phyloP scores from a whole-genome alignment of 2,113 vertebrate genomes.

The Mirza zaza region DNA sequence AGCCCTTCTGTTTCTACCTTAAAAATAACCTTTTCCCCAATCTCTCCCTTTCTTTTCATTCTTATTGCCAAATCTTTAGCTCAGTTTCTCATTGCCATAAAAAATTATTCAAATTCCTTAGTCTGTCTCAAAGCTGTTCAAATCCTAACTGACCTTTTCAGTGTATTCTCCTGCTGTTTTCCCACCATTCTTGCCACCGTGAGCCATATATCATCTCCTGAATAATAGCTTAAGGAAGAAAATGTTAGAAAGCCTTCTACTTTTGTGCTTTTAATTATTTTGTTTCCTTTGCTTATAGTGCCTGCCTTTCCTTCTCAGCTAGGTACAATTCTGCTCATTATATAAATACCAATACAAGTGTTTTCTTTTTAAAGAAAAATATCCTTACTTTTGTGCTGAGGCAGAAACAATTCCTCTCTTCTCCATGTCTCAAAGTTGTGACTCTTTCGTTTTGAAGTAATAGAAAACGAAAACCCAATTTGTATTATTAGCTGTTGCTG shows the following conservation, averaged over 20 bases:
- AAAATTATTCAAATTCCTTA: not conserved
- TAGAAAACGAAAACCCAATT: not conserved
- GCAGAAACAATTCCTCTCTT: not conserved
- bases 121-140: not conserved
- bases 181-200: not conserved
- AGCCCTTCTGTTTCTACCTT: not conserved
- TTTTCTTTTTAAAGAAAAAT: not conserved
- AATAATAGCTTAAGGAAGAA: slow-evolving; percentile 25
- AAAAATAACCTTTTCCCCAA: not conserved
- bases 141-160: slow-evolving; percentile 22
- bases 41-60: not conserved
- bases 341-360: not conserved
- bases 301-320: not conserved
- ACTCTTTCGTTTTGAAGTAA: not conserved
- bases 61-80: not conserved
- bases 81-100: slow-evolving; percentile 4
- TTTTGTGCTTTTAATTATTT: slow-evolving; percentile 31
- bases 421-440: not conserved
- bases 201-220: not conserved
- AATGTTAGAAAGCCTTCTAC: not conserved
- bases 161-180: not conserved
- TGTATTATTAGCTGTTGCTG: not conserved
- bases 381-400: not conserved
- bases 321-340: not conserved
- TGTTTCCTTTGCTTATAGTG: not conserved